These are phyloP conservation scores for Geophilus truncorum DNA, from an alignment of 2,888 invertebrate species.

Conservation along the genomic window DNA sequence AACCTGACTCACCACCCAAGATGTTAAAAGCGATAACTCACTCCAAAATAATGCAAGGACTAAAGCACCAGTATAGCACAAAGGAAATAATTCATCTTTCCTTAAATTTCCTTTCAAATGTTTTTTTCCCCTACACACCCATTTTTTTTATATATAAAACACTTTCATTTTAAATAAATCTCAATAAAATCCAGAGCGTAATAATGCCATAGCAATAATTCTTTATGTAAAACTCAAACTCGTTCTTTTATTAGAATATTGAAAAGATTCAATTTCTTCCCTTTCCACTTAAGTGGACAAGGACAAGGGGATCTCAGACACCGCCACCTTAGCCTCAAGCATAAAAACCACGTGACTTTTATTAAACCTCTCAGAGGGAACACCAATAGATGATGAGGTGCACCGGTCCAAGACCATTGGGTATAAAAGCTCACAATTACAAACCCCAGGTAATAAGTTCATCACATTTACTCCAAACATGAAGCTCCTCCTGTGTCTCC, in stretches of 20 bases:
- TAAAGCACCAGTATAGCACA: background rate
- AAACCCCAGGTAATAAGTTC: background rate
- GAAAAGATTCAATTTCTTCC: background rate
- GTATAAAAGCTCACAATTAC: background rate
- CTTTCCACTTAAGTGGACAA: background rate
- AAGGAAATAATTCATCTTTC: background rate
- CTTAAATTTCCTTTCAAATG: background rate
- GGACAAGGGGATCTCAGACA: background rate
- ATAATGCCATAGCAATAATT: background rate
- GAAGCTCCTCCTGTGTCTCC: background rate
- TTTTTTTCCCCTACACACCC: background rate
- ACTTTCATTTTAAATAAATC: background rate
- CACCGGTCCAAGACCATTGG: background rate
- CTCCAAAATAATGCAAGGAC: background rate
- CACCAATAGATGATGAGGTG: background rate
- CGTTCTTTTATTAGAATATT: background rate
- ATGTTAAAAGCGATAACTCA: background rate
- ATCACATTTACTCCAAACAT: background rate
- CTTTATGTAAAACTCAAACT: too few species aligned
- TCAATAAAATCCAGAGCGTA: background rate
- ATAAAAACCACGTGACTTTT: background rate
- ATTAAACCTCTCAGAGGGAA: background rate
- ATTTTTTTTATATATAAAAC: background rate
- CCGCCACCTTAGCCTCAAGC: background rate
- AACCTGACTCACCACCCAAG: background rate